Base-by-base conservation (phyloP, 2,888 invertebrate species). In the Melieria picta region DNA sequence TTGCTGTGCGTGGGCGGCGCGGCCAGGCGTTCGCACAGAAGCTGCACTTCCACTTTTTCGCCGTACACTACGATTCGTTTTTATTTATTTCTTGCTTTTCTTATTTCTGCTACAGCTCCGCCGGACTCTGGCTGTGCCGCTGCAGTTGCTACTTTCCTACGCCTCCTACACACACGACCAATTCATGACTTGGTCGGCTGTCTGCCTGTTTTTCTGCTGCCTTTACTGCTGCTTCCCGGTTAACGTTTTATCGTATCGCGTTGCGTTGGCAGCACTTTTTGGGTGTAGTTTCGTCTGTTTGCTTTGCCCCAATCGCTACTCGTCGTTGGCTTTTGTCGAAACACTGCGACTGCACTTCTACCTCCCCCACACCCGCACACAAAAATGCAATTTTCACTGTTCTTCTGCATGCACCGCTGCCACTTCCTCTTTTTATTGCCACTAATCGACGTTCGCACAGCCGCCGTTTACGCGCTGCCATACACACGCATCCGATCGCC, bases 221-320 rank as follows among this genome's bases (percentile, higher is more conserved):
- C 66, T 57, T 66, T 66, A 58, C 48, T 66, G 66, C 60, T 56
- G 7, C 57, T 56, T 65, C 56, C 7, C 11, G 11, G n/a, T 55
- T 55, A 13, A 55, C 55, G 46, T 11, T 55, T 55, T 7, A 57
- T 47, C 52, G 50, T n/a, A 16, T 43, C 6, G 4, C 60, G 57
- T 58, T 67, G 48, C 58, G 50, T 61, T 67, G 67, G 67, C 60
- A 67, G 67, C 67, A 69, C 69, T 63, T 55, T 74, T 75, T 75
- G 77, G 75, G 77, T 77, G 77, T 77, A 77, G 75, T 74, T 69
- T 55, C 52, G 43, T 68, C 13, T 69, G 58, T 65, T 56, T 57
- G 63, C 43, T 70, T 66, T 62, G 55, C 48, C 56, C 50, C 57
- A 50, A 45, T 66, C 50, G 42, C 11, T 65, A 42, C 7, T 42